A percentile compares a stretch with the other conserved stretches of the same genome.
Evolutionary conservation across 2,888 invertebrate species (phyloP).

Genomic region (Caenorhabditis angaria): DNA sequence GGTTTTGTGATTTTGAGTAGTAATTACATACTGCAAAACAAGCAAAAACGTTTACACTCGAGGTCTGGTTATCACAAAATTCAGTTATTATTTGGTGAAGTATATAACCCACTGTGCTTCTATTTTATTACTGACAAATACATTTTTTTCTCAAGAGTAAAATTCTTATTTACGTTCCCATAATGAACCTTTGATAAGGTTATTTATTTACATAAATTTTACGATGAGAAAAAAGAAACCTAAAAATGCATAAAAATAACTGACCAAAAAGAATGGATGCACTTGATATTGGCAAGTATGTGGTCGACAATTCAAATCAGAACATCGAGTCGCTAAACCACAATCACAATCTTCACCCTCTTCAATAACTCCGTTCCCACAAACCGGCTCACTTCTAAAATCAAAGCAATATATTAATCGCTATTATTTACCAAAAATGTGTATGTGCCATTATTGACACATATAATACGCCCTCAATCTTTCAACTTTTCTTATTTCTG

Average conservation of each 20-base stretch:
- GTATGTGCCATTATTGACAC: slow-evolving; percentile 17
- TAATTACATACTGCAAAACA: too few relatives aligned
- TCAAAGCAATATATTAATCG: slow-evolving; percentile 18
- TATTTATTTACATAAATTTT: background rate
- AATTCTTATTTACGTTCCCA: too few relatives aligned
- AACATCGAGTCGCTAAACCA: slow-evolving; percentile 56
- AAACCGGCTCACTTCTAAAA: slow-evolving; percentile 55
- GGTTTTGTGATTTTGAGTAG: too few relatives aligned
- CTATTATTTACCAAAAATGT: slow-evolving; percentile 14
- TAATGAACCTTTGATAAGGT: too few relatives aligned
- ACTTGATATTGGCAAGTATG: slow-evolving; percentile 54
- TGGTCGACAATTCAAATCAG: slow-evolving; percentile 60
- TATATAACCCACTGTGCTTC: too few relatives aligned
- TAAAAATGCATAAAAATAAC: slow-evolving; percentile 34
- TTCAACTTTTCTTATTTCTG: slow-evolving; percentile 10
- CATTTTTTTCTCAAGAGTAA: too few relatives aligned
- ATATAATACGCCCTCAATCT: slow-evolving; percentile 21
- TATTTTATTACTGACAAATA: too few relatives aligned
- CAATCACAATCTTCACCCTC: slow-evolving; percentile 69
- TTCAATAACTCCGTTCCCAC: slow-evolving; percentile 66
- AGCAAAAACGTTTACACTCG: too few relatives aligned
- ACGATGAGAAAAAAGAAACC: background rate
- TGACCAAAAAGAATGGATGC: slow-evolving; percentile 51
- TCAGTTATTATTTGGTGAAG: too few relatives aligned
- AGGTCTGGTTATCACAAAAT: too few relatives aligned